Conservation (phyloP, 2,888 invertebrate species). For the Drosophila falleni region DNA sequence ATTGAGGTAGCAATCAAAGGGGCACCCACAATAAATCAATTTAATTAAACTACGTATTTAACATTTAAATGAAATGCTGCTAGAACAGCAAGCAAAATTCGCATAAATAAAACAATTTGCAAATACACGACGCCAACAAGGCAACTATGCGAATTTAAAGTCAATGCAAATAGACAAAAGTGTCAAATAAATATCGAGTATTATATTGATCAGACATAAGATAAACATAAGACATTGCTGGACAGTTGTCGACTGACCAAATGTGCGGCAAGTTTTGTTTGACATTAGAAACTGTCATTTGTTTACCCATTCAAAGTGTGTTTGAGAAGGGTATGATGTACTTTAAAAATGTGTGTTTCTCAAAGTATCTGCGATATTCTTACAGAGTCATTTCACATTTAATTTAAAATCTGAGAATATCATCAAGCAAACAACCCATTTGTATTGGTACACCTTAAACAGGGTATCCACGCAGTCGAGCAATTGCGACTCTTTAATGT, state of each 20-base stretch:
- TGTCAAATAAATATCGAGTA: slow-evolving; percentile 64
- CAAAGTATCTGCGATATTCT: too few species aligned
- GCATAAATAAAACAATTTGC: slow-evolving; percentile 70
- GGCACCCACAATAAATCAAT: slow-evolving; percentile 71
- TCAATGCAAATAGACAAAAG: slow-evolving; percentile 51
- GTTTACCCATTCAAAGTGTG: not conserved
- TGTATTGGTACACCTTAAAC: not conserved
- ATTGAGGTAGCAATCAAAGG: slow-evolving; percentile 30
- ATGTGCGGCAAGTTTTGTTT: slow-evolving; percentile 61
- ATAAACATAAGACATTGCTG: slow-evolving; percentile 36
- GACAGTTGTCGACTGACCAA: slow-evolving; percentile 4
- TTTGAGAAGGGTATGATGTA: not conserved
- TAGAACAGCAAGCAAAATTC: slow-evolving; percentile 15
- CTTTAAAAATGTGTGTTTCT: too few species aligned
- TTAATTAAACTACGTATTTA: slow-evolving; percentile 68
- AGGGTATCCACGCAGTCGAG: slow-evolving; percentile 1
- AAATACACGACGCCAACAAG: slow-evolving; percentile 47
- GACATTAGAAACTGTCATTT: slow-evolving; percentile 69
- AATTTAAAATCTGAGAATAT: not conserved
- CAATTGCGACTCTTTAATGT: not conserved
- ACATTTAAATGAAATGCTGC: slow-evolving; percentile 64
- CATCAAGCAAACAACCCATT: not conserved
- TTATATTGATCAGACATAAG: slow-evolving; percentile 53
- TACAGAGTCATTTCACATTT: not conserved
- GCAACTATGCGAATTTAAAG: slow-evolving; percentile 18